Evolutionary conservation across 2,113 vertebrate species (phyloP).

Genomic region (Myxocyprinus asiaticus): DNA sequence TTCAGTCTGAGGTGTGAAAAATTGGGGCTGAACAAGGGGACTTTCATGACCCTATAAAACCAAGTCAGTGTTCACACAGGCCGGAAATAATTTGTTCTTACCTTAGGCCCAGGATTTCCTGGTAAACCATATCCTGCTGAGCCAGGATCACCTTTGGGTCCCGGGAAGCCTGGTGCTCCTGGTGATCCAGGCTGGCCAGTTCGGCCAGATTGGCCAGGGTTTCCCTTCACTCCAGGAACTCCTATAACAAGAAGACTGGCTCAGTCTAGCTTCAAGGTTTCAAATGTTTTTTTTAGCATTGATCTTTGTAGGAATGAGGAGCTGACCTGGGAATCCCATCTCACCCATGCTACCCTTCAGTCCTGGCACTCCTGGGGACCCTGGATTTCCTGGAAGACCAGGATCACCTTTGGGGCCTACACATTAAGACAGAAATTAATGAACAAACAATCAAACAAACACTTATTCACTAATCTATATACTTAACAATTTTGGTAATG

Average conservation of each 20-base stretch:
- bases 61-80: too few relatives aligned
- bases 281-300: background rate
- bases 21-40: too few relatives aligned
- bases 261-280: conserved; percentile 22
- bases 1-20: too few relatives aligned
- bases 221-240: conserved; percentile 82
- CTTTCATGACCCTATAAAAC: too few relatives aligned
- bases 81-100: conserved; percentile 56
- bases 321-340: conserved; percentile 92
- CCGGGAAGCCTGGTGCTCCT: conserved; percentile 82
- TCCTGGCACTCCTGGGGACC: conserved; percentile 79
- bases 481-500: too few relatives aligned
- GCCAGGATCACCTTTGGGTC: conserved; percentile 90
- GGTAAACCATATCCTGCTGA: conserved; percentile 79
- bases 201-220: conserved; percentile 75
- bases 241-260: conserved; percentile 70
- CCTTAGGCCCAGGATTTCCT: conserved; percentile 85
- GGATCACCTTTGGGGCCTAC: conserved; percentile 87
- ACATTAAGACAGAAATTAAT: conserved; percentile 33
- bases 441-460: too few relatives aligned
- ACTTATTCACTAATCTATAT: too few relatives aligned
- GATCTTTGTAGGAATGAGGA: background rate
- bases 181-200: conserved; percentile 81
- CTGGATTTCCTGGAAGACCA: conserved; percentile 82
- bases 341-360: conserved; percentile 89